Percentiles rank a stretch among this genome's conserved stretches.
Conservation (phyloP, 2,113 vertebrate genomes). For the Psittacara wagleri region DNA sequence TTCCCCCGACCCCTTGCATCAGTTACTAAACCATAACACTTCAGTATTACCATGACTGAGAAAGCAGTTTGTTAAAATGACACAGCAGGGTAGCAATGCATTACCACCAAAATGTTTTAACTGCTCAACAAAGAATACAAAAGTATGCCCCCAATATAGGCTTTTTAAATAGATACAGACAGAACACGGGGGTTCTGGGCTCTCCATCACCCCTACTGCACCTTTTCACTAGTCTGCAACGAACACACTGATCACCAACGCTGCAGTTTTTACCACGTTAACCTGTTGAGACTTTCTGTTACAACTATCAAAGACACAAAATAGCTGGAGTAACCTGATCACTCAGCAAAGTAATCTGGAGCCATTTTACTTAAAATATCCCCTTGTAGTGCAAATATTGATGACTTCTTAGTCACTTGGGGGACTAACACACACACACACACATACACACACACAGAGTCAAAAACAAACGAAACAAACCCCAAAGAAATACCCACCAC, state of each 20-base stretch:
- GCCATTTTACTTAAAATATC: not conserved
- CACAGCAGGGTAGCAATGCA: not conserved
- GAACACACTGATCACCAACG: constrained; percentile 56
- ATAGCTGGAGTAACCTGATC: constrained; percentile 63
- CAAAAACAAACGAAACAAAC: not conserved
- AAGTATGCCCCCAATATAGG: not conserved
- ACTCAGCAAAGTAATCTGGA: constrained; percentile 57
- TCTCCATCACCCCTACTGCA: constrained; percentile 55
- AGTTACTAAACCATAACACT: not conserved
- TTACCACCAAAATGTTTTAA: not conserved
- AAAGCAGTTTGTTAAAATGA: not conserved
- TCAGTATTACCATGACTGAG: not conserved
- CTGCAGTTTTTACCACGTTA: constrained; percentile 55
- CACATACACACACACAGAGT: not conserved
- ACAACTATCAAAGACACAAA: constrained; percentile 58
- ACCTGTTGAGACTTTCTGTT: constrained; percentile 66
- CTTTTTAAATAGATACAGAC: constrained; percentile 45
- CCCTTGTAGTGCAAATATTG: not conserved
- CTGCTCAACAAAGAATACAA: not conserved
- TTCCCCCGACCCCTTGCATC: not conserved
- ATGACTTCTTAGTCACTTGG: not conserved
- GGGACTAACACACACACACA: not conserved
- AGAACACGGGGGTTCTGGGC: constrained; percentile 43
- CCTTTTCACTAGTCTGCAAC: constrained; percentile 73
- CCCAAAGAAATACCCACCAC: not conserved